Conservation (phyloP, 2,888 invertebrate species). For the Eulithis testata region DNA sequence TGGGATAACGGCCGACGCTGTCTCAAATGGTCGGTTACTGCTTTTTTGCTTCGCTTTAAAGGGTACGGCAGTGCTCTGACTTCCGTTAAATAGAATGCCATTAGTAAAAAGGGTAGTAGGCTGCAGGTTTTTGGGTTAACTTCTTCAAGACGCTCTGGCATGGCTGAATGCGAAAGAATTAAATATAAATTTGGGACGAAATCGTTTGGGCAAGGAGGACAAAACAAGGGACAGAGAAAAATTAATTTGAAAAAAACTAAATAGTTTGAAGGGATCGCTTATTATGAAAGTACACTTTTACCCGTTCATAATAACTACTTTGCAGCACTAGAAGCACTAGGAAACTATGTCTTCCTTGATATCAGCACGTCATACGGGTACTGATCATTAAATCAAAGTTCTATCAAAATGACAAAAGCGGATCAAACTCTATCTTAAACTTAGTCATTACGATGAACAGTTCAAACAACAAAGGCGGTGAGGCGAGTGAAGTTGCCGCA, state of each 20-base stretch:
- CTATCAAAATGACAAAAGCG: slow-evolving; percentile 8
- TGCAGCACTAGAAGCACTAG: no score
- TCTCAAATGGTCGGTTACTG: slow-evolving; percentile 50
- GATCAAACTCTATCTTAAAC: slow-evolving; percentile 40
- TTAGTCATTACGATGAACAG: slow-evolving; percentile 66
- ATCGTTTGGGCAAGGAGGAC: no score
- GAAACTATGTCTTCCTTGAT: no score
- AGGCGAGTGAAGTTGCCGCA: slow-evolving; percentile 67
- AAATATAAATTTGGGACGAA: no score
- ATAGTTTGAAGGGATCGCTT: no score
- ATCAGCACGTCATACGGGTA: no score
- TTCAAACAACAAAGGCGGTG: slow-evolving; percentile 69
- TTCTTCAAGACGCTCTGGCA: no score
- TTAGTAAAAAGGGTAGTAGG: slow-evolving; percentile 28
- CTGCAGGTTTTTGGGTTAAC: slow-evolving; percentile 17
- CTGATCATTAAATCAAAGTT: background rate
- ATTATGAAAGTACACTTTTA: no score
- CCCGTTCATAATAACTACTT: no score
- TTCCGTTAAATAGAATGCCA: slow-evolving; percentile 26
- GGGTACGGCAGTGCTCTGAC: slow-evolving; percentile 29
- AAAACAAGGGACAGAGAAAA: no score
- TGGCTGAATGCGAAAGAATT: no score
- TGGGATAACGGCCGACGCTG: slow-evolving; percentile 61
- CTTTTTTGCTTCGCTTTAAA: slow-evolving; percentile 49
- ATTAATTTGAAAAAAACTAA: no score